phyloP scores from a whole-genome alignment of 2,113 vertebrate genomes.

The Tyto alba region DNA sequence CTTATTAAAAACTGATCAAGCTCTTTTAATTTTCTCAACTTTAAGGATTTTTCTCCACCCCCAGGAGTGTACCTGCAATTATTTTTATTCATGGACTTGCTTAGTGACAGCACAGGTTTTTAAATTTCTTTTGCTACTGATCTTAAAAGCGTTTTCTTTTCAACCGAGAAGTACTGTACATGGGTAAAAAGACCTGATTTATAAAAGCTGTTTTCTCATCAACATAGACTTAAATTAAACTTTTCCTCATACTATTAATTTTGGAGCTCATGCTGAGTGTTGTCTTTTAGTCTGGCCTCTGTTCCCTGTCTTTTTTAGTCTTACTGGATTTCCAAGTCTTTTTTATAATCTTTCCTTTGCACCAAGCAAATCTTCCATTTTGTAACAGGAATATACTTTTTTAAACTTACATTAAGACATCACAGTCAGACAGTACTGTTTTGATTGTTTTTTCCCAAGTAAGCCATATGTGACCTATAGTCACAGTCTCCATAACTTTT shows the following conservation, averaged over 20 bases:
- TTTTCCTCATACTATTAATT: background rate
- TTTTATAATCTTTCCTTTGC: background rate
- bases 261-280: background rate
- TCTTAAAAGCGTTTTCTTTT: background rate
- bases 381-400: background rate
- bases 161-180: background rate
- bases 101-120: background rate
- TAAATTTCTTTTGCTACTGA: background rate
- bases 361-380: background rate
- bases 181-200: background rate
- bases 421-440: background rate
- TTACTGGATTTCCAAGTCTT: background rate
- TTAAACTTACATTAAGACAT: background rate
- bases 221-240: background rate
- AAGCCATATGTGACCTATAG: background rate
- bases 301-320: background rate
- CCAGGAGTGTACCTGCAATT: background rate
- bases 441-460: background rate
- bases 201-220: background rate
- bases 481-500: background rate
- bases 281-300: background rate
- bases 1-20: background rate
- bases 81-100: background rate
- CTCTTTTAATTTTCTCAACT: background rate
- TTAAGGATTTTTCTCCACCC: background rate